Evolutionary conservation across 37 sponge, comb jelly and placozoan species (phyloP).

Genomic region (Amphimedon queenslandica): DNA sequence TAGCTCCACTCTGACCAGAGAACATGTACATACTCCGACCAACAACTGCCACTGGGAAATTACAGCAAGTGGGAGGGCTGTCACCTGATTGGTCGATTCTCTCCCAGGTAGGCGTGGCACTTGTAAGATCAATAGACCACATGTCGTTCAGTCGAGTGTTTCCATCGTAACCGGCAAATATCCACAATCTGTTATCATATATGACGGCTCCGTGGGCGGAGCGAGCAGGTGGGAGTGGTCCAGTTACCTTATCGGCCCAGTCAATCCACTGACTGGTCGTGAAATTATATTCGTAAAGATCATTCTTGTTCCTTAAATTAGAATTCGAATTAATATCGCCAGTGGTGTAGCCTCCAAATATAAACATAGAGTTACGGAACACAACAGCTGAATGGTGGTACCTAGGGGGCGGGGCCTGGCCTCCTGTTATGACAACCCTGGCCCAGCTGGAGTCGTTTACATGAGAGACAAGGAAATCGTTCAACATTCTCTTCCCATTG

Average conservation of each 20-base stretch:
- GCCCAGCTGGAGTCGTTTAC: slow-evolving; percentile 87
- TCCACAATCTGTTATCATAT: slow-evolving; percentile 81
- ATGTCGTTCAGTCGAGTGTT: slow-evolving; percentile 94
- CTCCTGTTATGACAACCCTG: slow-evolving; percentile 68
- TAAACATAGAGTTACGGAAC: slow-evolving; percentile 87
- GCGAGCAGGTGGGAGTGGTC: slow-evolving; percentile 81
- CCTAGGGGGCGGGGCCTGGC: slow-evolving; percentile 80
- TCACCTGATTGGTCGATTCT: slow-evolving; percentile 84
- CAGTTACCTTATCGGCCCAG: slow-evolving; percentile 76
- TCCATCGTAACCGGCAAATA: slow-evolving; percentile 98
- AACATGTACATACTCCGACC: slow-evolving; percentile 90
- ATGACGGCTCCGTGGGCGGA: slow-evolving; percentile 95
- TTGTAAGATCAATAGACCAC: slow-evolving; percentile 83
- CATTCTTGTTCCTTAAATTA: slow-evolving; percentile 87
- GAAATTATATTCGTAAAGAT: slow-evolving; percentile 89
- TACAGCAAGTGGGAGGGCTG: slow-evolving; percentile 93
- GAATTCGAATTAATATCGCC: slow-evolving; percentile 90
- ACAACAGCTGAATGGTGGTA: slow-evolving; percentile 97
- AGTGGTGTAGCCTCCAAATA: slow-evolving; percentile 92
- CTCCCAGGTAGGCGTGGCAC: slow-evolving; percentile 72
- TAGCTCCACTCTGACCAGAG: slow-evolving; percentile 95
- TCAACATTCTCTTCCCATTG: slow-evolving; percentile 88
- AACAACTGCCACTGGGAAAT: slow-evolving; percentile 83
- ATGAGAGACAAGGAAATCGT: slow-evolving; percentile 93
- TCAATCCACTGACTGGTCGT: slow-evolving; percentile 85